Evolutionary conservation across 2,797 vertebrate genomes (phyloP).

Genomic region (Gymnodraco acuticeps): DNA sequence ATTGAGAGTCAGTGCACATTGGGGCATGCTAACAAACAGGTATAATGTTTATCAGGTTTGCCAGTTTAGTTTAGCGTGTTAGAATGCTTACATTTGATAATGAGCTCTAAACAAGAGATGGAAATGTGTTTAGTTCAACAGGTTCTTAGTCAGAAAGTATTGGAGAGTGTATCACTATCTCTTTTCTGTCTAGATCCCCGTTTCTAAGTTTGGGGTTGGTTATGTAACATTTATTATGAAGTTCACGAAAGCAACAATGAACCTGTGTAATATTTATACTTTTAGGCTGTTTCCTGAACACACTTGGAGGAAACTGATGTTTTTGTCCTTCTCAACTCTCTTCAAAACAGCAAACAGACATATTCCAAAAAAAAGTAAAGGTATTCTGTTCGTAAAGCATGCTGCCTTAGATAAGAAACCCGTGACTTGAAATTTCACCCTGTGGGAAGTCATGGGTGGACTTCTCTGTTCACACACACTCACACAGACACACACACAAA

Average conservation of each 20-base stretch:
- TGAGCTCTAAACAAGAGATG: not conserved
- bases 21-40: too few species aligned
- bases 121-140: not conserved
- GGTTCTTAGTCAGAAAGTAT: not conserved
- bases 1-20: too few species aligned
- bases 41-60: too few species aligned
- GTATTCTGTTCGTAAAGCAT: not conserved
- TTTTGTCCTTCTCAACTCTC: not conserved
- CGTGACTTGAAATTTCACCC: constrained; percentile 49
- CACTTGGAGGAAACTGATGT: not conserved
- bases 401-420: constrained; percentile 37
- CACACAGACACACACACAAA: constrained; percentile 30
- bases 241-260: not conserved
- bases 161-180: not conserved
- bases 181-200: not conserved
- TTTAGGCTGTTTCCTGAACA: not conserved
- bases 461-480: constrained; percentile 25
- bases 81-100: not conserved
- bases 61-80: not conserved
- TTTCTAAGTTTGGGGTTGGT: not conserved
- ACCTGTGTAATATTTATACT: not conserved
- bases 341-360: not conserved
- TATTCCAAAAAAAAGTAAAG: not conserved
- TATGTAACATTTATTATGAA: not conserved
- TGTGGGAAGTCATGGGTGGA: constrained; percentile 42